A percentile compares a stretch with the other conserved stretches of the same genome.
Evolutionary conservation across 1,140 invertebrate genomes (phyloP).

Genomic region (Thereuonema tuberculata): DNA sequence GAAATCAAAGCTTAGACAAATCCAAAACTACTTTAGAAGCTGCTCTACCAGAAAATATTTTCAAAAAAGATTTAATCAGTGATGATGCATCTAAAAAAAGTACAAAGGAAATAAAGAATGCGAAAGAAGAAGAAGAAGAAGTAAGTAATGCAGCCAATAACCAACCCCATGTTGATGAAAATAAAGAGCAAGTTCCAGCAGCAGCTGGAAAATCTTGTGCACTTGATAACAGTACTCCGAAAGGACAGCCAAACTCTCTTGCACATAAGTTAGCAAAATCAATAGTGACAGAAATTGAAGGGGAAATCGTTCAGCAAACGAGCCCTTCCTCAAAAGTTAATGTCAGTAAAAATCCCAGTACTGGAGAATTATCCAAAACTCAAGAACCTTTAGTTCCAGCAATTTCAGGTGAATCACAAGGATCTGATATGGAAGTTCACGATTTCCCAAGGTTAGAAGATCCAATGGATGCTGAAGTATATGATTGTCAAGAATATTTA

Average conservation of each 20-base stretch:
- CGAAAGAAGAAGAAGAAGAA: not conserved
- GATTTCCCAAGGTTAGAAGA: slow-evolving; percentile 5
- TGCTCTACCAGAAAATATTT: not conserved
- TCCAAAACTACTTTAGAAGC: not conserved
- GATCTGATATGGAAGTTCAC: not conserved
- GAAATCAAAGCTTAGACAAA: not conserved
- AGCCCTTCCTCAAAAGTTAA: not conserved
- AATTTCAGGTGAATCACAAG: not conserved
- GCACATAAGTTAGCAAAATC: slow-evolving; percentile 16
- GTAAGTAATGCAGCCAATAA: not conserved
- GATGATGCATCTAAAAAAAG: too few species aligned
- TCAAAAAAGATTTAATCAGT: too few species aligned
- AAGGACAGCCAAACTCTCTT: slow-evolving; percentile 4
- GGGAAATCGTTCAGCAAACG: not conserved
- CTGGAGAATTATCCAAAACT: not conserved
- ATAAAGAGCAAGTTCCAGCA: not conserved
- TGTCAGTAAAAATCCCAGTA: too few species aligned
- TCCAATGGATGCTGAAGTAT: slow-evolving; percentile 23
- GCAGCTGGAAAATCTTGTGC: not conserved
- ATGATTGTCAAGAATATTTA: slow-evolving; percentile 25
- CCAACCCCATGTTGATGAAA: not conserved
- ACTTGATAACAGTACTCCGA: not conserved
- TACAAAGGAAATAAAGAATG: not conserved
- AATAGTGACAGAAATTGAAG: slow-evolving; percentile 1
- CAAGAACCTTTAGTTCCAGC: not conserved